These are phyloP conservation scores for Microctonus aethiopoides DNA, from an alignment of 2,888 invertebrate genomes.

Conservation along the genomic window DNA sequence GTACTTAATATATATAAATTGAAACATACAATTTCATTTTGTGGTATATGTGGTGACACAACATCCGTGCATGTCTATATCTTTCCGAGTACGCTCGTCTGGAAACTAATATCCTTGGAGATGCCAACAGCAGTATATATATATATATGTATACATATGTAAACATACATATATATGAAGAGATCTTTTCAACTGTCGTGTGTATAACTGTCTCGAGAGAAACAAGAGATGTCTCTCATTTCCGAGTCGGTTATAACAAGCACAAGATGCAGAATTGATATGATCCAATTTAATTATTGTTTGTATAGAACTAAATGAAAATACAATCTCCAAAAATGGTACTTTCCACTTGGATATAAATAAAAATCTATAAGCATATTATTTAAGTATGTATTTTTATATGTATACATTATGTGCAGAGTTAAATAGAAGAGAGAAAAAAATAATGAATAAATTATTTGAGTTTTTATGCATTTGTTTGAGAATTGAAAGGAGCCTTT, in stretches of 20 bases:
- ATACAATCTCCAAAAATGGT: not conserved
- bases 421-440: no score
- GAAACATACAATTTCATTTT: not conserved
- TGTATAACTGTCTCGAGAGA: not conserved
- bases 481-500: not conserved
- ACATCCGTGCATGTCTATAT: not conserved
- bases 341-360: no score
- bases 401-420: no score
- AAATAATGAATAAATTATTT: no score
- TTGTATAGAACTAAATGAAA: not conserved
- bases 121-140: not conserved
- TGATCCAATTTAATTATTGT: not conserved
- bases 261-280: not conserved
- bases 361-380: not conserved
- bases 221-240: slow-evolving; percentile 7
- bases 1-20: not conserved
- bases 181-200: not conserved
- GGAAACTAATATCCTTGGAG: not conserved
- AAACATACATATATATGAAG: not conserved
- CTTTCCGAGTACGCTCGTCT: slow-evolving; percentile 7
- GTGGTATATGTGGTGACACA: not conserved
- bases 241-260: not conserved
- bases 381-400: no score
- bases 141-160: not conserved
- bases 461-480: not conserved